These are phyloP conservation scores for Chelon labrosus DNA, from an alignment of 2,797 vertebrate genomes.

Conservation along the genomic window DNA sequence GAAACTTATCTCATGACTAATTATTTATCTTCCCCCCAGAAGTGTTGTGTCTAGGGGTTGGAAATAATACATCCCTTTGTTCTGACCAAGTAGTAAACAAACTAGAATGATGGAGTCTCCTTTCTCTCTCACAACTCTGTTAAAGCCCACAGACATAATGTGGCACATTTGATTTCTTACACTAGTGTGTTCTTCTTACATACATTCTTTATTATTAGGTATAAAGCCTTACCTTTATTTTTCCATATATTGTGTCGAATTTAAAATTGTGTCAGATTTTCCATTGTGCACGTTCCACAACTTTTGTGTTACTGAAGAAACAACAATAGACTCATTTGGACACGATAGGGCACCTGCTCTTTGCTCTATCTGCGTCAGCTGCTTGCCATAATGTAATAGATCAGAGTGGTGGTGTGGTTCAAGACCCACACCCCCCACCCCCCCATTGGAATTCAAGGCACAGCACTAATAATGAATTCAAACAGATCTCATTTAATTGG, in stretches of 20 bases:
- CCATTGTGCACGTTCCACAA: background rate
- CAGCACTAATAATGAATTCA: background rate
- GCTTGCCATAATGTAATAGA: background rate
- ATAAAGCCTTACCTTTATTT: background rate
- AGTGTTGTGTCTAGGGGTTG: slow-evolving; percentile 62
- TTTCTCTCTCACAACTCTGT: slow-evolving; percentile 13
- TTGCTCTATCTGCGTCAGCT: background rate
- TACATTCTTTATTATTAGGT: too few species aligned
- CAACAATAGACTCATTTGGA: background rate
- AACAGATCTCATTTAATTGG: background rate
- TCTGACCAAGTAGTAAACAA: slow-evolving; percentile 68
- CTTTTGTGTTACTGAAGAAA: background rate
- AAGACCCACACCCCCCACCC: background rate
- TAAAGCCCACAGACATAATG: slow-evolving; percentile 20
- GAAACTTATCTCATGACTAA: slow-evolving; percentile 76
- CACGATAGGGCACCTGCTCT: background rate
- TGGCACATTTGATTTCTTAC: slow-evolving; percentile 17
- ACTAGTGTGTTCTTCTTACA: background rate
- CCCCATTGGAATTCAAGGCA: background rate
- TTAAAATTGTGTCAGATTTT: background rate
- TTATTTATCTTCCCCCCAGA: slow-evolving; percentile 74
- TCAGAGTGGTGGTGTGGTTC: background rate
- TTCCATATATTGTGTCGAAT: background rate
- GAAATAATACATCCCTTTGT: slow-evolving; percentile 55
- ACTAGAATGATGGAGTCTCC: slow-evolving; percentile 55